phyloP scores from a whole-genome alignment of 1,140 invertebrate species.

The Coelopa frigida region DNA sequence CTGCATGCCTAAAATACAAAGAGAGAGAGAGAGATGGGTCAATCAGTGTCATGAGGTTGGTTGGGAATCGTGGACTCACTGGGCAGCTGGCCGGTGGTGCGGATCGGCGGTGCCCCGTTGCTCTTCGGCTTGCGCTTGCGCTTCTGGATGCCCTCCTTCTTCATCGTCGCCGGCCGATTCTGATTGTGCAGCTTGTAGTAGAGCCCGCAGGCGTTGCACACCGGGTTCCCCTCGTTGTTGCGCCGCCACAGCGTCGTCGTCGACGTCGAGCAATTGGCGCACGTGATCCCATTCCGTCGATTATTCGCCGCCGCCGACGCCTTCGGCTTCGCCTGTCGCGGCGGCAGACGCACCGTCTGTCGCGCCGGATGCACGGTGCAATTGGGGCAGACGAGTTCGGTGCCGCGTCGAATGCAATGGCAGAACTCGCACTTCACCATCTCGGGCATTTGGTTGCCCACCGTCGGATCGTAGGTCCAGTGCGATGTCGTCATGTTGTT shows the following conservation, averaged over 20 bases:
- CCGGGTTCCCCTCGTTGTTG: constrained; percentile 79
- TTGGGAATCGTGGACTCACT: constrained; percentile 22
- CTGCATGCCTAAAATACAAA: constrained; percentile 21
- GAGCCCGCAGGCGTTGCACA: constrained; percentile 91
- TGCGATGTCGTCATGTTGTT: constrained; percentile 26
- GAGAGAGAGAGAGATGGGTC: neutral
- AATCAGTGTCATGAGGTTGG: no score
- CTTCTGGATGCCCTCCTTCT: constrained; percentile 92
- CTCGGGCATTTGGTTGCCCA: constrained; percentile 15
- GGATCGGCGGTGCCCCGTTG: constrained; percentile 46
- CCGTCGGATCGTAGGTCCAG: constrained; percentile 29
- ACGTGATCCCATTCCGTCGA: constrained; percentile 72
- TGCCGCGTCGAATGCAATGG: constrained; percentile 23
- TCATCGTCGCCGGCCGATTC: constrained; percentile 86
- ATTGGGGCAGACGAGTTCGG: constrained; percentile 22
- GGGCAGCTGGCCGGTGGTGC: constrained; percentile 27
- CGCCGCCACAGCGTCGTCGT: constrained; percentile 86
- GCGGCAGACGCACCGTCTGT: constrained; percentile 18
- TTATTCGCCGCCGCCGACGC: constrained; percentile 40
- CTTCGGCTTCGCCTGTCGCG: constrained; percentile 34
- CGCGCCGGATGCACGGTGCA: constrained; percentile 12
- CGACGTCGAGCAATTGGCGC: constrained; percentile 85
- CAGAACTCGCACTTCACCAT: constrained; percentile 25
- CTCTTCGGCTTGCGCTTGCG: constrained; percentile 85
- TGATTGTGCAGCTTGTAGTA: constrained; percentile 90